Percentiles rank a stretch among this genome's conserved stretches.
Conservation (phyloP, 2,888 invertebrate genomes). For the Lepetodrilus schrolli region DNA sequence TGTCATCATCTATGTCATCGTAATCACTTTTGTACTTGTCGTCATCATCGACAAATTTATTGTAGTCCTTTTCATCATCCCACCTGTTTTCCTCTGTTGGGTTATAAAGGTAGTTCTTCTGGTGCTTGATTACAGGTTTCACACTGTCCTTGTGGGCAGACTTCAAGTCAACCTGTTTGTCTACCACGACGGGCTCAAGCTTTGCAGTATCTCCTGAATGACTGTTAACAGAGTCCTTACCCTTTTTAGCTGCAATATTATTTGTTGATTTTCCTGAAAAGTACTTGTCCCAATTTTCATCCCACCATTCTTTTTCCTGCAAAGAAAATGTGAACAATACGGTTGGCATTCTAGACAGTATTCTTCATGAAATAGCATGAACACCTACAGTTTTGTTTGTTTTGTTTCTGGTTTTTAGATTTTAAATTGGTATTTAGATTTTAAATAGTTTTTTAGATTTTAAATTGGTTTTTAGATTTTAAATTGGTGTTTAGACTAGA, state of each 20-base stretch:
- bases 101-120: neutral
- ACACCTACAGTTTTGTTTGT: too few species aligned
- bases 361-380: too few species aligned
- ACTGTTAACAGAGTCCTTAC: neutral
- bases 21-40: neutral
- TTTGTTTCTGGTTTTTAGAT: too few species aligned
- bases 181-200: neutral
- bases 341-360: too few species aligned
- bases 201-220: neutral
- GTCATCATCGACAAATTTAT: constrained; percentile 18
- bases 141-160: neutral
- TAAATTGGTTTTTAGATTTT: too few species aligned
- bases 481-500: too few species aligned
- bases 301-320: neutral
- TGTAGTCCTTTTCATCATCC: neutral
- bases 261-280: neutral
- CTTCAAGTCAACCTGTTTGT: neutral
- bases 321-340: too few species aligned
- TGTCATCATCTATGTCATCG: constrained; percentile 29
- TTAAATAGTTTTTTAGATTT: too few species aligned
- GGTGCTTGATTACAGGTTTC: neutral
- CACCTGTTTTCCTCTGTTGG: neutral
- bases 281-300: neutral
- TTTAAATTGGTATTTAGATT: too few species aligned
- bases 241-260: neutral